phyloP scores from a whole-genome alignment of 1,140 invertebrate species.

The Calliphora vicina region DNA sequence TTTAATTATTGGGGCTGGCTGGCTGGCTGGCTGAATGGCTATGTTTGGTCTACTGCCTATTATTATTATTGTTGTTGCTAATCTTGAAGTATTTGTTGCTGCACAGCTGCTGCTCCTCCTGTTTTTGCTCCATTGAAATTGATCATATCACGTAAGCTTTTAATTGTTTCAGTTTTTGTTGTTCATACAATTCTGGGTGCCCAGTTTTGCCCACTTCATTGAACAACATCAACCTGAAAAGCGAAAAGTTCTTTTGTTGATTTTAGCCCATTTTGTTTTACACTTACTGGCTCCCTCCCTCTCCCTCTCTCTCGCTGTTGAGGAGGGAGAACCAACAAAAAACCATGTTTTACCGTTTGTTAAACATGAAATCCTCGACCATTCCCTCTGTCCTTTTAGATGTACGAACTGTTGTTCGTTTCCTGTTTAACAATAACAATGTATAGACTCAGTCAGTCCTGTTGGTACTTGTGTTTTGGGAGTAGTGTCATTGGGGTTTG shows the following conservation, averaged over 20 bases:
- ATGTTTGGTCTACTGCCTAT: too few relatives aligned
- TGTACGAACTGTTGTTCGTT: background rate
- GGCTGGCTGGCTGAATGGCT: background rate
- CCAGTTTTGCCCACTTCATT: background rate
- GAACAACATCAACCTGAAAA: too few relatives aligned
- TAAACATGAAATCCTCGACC: background rate
- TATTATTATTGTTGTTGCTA: background rate
- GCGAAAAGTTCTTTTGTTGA: background rate
- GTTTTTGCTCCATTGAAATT: background rate
- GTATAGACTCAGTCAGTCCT: background rate
- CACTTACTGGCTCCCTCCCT: background rate
- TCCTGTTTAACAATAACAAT: background rate
- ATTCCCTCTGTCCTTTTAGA: background rate
- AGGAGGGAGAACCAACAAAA: background rate
- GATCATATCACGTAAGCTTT: background rate
- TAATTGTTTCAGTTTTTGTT: background rate
- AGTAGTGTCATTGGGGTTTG: background rate
- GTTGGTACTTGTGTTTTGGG: background rate
- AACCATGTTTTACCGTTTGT: background rate
- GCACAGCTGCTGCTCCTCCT: background rate
- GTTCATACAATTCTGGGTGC: background rate
- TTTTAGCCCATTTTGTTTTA: too few relatives aligned
- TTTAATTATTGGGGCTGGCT: background rate
- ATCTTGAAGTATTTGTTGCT: background rate
- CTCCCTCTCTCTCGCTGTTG: background rate